phyloP scores from a whole-genome alignment of 2,888 invertebrate species.

The Lepidochrysops patricia region DNA sequence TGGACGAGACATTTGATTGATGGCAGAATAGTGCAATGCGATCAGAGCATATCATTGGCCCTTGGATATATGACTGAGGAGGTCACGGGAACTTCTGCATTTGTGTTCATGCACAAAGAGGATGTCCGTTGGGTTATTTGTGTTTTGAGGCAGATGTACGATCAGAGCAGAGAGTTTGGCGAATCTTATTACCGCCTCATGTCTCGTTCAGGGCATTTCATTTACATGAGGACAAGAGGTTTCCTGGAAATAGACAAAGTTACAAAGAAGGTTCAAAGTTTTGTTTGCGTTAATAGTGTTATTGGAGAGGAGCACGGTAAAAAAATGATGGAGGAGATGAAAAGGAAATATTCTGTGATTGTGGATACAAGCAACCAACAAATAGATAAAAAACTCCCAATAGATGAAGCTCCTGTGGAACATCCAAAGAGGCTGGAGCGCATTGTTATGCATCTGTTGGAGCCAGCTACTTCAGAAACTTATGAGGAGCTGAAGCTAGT shows the following conservation, averaged over 20 bases:
- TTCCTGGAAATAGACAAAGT: slow-evolving; percentile 86
- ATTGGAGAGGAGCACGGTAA: slow-evolving; percentile 84
- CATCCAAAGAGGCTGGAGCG: slow-evolving; percentile 81
- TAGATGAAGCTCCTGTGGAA: slow-evolving; percentile 74
- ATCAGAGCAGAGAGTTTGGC: slow-evolving; percentile 86
- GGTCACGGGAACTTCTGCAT: slow-evolving; percentile 90
- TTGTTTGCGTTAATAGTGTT: slow-evolving; percentile 89
- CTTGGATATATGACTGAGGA: slow-evolving; percentile 93
- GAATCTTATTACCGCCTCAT: slow-evolving; percentile 90
- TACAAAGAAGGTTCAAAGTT: slow-evolving; percentile 86
- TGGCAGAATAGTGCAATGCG: slow-evolving; percentile 91
- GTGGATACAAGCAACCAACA: slow-evolving; percentile 68
- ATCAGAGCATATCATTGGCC: slow-evolving; percentile 91
- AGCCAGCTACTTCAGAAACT: slow-evolving; percentile 48
- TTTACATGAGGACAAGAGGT: slow-evolving; percentile 88
- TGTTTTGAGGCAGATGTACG: slow-evolving; percentile 91
- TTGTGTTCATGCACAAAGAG: slow-evolving; percentile 91
- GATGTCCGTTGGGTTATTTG: slow-evolving; percentile 93
- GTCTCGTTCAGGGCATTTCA: slow-evolving; percentile 87
- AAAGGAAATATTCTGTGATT: slow-evolving; percentile 82
- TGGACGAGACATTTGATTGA: slow-evolving; percentile 91
- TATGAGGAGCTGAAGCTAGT: slow-evolving; percentile 55
- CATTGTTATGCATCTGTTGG: slow-evolving; percentile 80
- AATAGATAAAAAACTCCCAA: slow-evolving; percentile 30
- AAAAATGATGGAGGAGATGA: slow-evolving; percentile 84